Conservation (phyloP, 2,113 vertebrate species). For the Chauna torquata region DNA sequence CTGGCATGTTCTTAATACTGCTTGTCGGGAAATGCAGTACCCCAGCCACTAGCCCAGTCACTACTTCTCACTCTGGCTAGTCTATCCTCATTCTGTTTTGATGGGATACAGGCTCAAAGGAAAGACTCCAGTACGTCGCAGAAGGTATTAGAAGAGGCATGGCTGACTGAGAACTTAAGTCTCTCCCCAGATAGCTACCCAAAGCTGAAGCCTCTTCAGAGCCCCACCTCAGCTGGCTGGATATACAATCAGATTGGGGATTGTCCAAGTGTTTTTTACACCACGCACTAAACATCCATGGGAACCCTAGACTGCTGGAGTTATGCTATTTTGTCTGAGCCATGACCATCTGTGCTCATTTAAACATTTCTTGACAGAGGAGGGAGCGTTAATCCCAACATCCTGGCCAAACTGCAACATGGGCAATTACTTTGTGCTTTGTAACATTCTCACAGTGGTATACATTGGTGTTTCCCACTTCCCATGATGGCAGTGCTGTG, state of each 20-base stretch:
- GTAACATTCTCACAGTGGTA: neutral
- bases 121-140: neutral
- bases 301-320: neutral
- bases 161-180: neutral
- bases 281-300: constrained; percentile 19
- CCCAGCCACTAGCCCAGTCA: neutral
- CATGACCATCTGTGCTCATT: constrained; percentile 56
- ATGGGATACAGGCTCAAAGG: neutral
- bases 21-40: neutral
- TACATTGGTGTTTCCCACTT: neutral
- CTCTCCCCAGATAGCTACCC: neutral
- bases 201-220: neutral
- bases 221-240: constrained; percentile 26
- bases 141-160: neutral
- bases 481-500: neutral
- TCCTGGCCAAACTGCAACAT: constrained; percentile 1
- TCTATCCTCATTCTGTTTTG: neutral
- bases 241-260: neutral
- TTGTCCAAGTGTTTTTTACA: constrained; percentile 49
- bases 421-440: neutral
- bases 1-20: neutral
- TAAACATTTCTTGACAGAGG: constrained; percentile 46
- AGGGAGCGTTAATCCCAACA: constrained; percentile 17
- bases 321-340: neutral
- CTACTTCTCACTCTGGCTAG: neutral